Conservation (phyloP, 2,888 invertebrate species). For the Phymatocera aterrima region DNA sequence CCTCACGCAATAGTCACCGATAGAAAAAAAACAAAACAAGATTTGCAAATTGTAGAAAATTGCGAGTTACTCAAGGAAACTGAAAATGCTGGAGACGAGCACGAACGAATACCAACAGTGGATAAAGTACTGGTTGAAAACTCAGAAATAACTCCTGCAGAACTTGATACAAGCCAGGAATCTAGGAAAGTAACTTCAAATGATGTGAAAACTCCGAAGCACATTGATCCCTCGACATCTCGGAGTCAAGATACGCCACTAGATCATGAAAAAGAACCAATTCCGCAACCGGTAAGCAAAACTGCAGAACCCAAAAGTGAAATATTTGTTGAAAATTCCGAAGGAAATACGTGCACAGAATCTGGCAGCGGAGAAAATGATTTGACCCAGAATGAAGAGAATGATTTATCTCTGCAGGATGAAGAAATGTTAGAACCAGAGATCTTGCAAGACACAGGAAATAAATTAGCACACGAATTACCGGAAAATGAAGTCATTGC, state of each 20-base stretch:
- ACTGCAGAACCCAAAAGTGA: too few relatives aligned
- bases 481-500: background rate
- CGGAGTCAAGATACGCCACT: background rate
- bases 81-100: background rate
- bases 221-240: background rate
- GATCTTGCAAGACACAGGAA: background rate
- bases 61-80: background rate
- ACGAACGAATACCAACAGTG: background rate
- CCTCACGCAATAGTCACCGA: background rate
- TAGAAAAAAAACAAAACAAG: background rate
- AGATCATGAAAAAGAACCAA: background rate
- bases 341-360: background rate
- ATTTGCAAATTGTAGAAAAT: background rate
- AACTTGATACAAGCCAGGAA: background rate
- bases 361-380: background rate
- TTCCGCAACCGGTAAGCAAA: background rate
- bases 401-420: background rate
- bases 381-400: background rate
- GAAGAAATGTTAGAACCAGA: too few relatives aligned
- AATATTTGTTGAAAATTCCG: background rate
- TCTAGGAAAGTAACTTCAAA: background rate
- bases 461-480: background rate
- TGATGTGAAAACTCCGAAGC: background rate
- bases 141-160: background rate
- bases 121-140: background rate